Evolutionary conservation across 1,140 invertebrate genomes (phyloP), one percentile per base, ranked within the genome.

Genomic region (Papilio polyxenes): DNA sequence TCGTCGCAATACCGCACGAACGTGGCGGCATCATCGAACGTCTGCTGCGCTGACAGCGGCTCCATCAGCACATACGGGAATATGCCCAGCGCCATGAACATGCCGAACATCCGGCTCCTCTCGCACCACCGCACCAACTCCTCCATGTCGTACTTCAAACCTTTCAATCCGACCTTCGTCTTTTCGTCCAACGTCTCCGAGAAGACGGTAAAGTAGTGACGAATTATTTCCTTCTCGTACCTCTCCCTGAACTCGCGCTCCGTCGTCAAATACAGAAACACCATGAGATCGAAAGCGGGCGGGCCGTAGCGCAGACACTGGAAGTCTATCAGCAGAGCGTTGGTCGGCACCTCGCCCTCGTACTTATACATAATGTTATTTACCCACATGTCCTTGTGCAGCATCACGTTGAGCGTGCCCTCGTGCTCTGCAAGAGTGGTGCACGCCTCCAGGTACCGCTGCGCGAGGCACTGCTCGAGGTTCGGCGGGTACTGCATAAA

Each of bases 331-430:
- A 95, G 81, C 74, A 93, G 82, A 40, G 93, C 93, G 40, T 92
- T 90, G 0, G 82, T 85, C 0, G 92, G 91, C 9, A 81, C 74
- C 0, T 85, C 85, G 31, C 86, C 85, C 2, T 93, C 88, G 75
- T 95, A 95, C 80, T 91, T 86, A 80, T 94, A 95, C 76, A 95
- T 84, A 9, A 95, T 91, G 83, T 95, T 95, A 74, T 95, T 95
- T 0, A 90, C 83, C 92, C 95, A 95, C 23, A 95, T 86, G 83
- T 95, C 95, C 37, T 94, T 95, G 81, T 96, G 95, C 49, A 93
- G 89, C 7, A 95, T 17, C 0, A 95, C 92, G 48, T 94, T 94
- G 6, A 94, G 79, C 8, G 89, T 92, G 8, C 87, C 85, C 23
- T 88, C 81, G 13, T 89, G 83, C 7, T 88, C 87, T 31, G 65